Evolutionary conservation across 2,113 vertebrate species (phyloP).

Genomic region (Seriola quinqueradiata): DNA sequence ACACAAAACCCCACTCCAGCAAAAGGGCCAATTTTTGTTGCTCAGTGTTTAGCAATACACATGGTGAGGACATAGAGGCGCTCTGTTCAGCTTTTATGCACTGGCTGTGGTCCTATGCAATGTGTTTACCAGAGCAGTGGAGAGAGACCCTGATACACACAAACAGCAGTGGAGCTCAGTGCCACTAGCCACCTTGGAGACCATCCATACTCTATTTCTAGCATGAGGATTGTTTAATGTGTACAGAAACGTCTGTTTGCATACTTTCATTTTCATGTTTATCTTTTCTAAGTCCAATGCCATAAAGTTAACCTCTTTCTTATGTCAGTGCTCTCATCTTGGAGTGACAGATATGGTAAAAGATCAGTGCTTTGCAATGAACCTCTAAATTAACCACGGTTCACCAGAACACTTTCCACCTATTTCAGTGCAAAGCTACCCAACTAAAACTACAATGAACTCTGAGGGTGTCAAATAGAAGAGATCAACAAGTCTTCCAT

Average conservation of each 20-base stretch:
- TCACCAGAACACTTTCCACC: slow-evolving; percentile 14
- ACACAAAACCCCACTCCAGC: slow-evolving; percentile 75
- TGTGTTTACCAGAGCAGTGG: slow-evolving; percentile 79
- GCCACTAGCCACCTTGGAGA: slow-evolving; percentile 72
- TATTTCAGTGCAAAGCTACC: slow-evolving; percentile 39
- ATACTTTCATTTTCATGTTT: slow-evolving; percentile 4
- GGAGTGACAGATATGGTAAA: neutral
- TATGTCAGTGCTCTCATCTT: neutral
- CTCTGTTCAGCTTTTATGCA: slow-evolving; percentile 79
- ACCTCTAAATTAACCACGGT: slow-evolving; percentile 19
- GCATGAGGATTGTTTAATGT: slow-evolving; percentile 35
- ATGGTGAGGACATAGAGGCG: slow-evolving; percentile 70
- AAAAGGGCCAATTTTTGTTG: slow-evolving; percentile 74
- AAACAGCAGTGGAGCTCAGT: slow-evolving; percentile 70
- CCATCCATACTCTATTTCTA: slow-evolving; percentile 67
- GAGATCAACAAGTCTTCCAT: slow-evolving; percentile 80
- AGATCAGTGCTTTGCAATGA: slow-evolving; percentile 19
- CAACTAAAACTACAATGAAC: slow-evolving; percentile 59
- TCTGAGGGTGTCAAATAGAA: slow-evolving; percentile 65
- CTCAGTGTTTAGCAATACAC: slow-evolving; percentile 72
- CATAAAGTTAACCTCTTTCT: slow-evolving; percentile 1
- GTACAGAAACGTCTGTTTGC: slow-evolving; percentile 6
- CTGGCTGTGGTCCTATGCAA: slow-evolving; percentile 80
- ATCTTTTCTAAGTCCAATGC: neutral
- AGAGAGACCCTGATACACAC: slow-evolving; percentile 69